Base-by-base conservation (phyloP, 2,113 vertebrate species). In the Corydoras sp. region DNA sequence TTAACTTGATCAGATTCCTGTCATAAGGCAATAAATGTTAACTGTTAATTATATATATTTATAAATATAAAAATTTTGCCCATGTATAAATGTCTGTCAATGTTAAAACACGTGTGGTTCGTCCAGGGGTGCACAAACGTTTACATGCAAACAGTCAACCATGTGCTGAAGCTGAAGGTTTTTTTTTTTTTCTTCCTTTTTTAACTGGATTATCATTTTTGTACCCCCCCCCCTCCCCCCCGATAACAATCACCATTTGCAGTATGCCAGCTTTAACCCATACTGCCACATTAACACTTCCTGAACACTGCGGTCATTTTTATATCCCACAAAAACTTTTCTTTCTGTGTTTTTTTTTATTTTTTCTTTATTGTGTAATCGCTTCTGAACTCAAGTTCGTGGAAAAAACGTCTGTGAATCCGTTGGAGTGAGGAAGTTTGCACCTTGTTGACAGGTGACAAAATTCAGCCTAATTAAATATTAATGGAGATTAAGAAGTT, bases 151-250 rank as follows among this genome's bases (percentile, higher is more conserved):
- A 51, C 32, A 32, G 6, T 58, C 58, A 64, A 62, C 50, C 62
- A 68, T 30, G 80, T 83, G 83, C 86, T 89, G 85, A 88, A 86
- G 83, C 84, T 54, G 77, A 87, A 85, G 76, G n/a, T n/a, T n/a
- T 76, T 63, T 56, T 77, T 75, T 72, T 50, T 48, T 53, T 32
- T n/a, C 58, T 65, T 79, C 59, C 67, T 83, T 80, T 81, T 65
- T 4, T 13, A 71, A 53, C 50, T 79, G 67, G 63, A 82, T 85
- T 74, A 64, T 67, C 59, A 65, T 78, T 63, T 75, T 43, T n/a
- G 54, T 55, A 69, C 72, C 18, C 18, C 18, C 18, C 18, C 18
- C 18, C 18, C 18, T 80, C 72, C 31, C 76, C 76, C 73, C 66
- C 77, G 48, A 75, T 79, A 78, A 75, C 13, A 51, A 68, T 83